These are phyloP conservation scores for Diachasmimorpha longicaudata DNA, from an alignment of 1,140 invertebrate genomes.

Conservation along the genomic window DNA sequence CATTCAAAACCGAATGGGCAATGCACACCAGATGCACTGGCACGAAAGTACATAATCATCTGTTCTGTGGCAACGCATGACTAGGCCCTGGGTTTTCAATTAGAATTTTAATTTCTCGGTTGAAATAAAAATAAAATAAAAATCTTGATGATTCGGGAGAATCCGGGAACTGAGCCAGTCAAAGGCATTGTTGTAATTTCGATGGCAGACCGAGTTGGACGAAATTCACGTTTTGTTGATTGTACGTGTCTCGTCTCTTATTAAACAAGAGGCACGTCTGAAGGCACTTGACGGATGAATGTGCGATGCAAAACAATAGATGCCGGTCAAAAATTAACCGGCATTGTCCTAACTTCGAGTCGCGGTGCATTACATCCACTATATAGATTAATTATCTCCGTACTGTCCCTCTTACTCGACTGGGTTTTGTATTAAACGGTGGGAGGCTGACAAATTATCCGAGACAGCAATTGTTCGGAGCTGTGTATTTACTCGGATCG, in stretches of 20 bases:
- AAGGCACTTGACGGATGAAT: conserved; percentile 61
- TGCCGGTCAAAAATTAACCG: conserved; percentile 61
- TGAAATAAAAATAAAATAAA: no score
- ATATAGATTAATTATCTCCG: conserved; percentile 32
- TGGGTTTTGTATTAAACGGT: background rate
- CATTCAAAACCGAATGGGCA: conserved; percentile 48
- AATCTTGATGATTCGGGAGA: background rate
- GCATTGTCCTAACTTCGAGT: conserved; percentile 62
- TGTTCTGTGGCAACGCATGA: background rate
- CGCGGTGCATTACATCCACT: conserved; percentile 27
- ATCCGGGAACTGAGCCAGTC: background rate
- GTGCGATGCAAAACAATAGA: conserved; percentile 53
- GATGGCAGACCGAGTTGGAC: background rate
- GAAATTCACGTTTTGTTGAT: conserved; percentile 1
- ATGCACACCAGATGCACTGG: conserved; percentile 20
- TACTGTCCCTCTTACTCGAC: conserved; percentile 17
- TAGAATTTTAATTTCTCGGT: no score
- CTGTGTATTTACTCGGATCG: background rate
- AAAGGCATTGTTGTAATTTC: background rate
- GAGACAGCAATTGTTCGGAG: background rate
- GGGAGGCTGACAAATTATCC: background rate
- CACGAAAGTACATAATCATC: background rate
- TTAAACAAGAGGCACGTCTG: conserved; percentile 42
- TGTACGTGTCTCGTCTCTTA: conserved; percentile 23
- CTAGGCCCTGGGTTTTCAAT: background rate